Conservation (phyloP, 2,797 vertebrate genomes). For the Lacerta agilis region DNA sequence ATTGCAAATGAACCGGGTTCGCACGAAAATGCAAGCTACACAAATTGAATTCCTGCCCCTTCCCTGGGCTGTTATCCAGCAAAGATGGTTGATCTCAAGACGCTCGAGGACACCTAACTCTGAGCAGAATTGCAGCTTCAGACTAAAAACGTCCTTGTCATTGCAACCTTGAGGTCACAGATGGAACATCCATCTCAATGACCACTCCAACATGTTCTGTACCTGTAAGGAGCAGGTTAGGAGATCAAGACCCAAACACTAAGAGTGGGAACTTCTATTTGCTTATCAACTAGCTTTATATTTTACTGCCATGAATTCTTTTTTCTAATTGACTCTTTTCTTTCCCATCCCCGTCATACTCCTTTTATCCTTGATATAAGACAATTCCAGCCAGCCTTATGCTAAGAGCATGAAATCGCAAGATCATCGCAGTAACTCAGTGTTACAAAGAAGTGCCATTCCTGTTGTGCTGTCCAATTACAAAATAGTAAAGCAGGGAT, state of each 20-base stretch:
- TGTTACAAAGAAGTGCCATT: slow-evolving; percentile 71
- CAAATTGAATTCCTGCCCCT: too few relatives aligned
- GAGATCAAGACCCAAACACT: not conserved
- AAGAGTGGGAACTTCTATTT: not conserved
- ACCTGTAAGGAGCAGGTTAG: not conserved
- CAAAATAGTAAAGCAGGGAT: slow-evolving; percentile 78
- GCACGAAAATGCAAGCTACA: too few relatives aligned
- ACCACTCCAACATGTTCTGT: not conserved
- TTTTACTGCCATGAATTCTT: not conserved
- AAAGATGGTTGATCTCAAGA: not conserved
- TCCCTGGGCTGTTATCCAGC: not conserved
- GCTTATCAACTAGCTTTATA: slow-evolving; percentile 8
- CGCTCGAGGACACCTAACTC: not conserved
- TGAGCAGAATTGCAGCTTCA: not conserved
- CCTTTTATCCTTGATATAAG: slow-evolving; percentile 59
- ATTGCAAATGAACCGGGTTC: too few relatives aligned
- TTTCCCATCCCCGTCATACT: slow-evolving; percentile 22
- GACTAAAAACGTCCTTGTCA: not conserved
- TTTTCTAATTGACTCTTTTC: slow-evolving; percentile 26
- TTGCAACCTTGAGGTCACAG: not conserved
- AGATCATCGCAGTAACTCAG: slow-evolving; percentile 69
- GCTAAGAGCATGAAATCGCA: slow-evolving; percentile 49
- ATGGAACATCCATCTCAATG: not conserved
- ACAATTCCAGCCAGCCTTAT: slow-evolving; percentile 55
- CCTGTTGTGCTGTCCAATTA: slow-evolving; percentile 79